A percentile compares a stretch with the other conserved stretches of the same genome.
These are phyloP conservation scores for Mystacornis crossleyi DNA, from an alignment of 2,113 vertebrate genomes.

Conservation along the genomic window DNA sequence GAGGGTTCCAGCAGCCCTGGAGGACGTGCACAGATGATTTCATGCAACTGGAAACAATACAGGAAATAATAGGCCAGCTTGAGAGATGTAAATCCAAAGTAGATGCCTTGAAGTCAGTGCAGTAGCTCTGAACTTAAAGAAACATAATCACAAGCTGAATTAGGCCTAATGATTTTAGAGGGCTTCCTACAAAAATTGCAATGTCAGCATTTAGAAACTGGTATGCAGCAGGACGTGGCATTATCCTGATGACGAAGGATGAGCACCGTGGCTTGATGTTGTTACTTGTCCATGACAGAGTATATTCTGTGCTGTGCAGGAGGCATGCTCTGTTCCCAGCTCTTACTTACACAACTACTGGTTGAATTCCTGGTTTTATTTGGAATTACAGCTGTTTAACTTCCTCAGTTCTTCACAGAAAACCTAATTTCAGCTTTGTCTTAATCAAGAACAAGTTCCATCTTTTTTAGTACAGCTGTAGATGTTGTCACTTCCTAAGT, in stretches of 20 bases:
- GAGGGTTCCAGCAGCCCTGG: constrained; percentile 53
- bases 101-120: neutral
- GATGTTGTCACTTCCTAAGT: neutral
- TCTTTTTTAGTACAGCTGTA: neutral
- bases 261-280: neutral
- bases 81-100: neutral
- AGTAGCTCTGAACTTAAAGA: neutral
- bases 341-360: neutral
- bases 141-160: neutral
- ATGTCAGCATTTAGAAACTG: neutral
- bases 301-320: neutral
- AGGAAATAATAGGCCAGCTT: neutral
- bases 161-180: neutral
- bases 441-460: neutral
- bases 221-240: accelerated
- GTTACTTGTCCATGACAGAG: neutral
- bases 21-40: constrained; percentile 6
- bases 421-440: neutral
- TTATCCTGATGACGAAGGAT: neutral
- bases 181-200: neutral
- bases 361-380: neutral
- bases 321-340: neutral
- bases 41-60: constrained; percentile 5
- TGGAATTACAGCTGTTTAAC: neutral
- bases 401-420: neutral